Base-by-base conservation (phyloP, 1,140 invertebrate species). In the Pomacea maculata region DNA sequence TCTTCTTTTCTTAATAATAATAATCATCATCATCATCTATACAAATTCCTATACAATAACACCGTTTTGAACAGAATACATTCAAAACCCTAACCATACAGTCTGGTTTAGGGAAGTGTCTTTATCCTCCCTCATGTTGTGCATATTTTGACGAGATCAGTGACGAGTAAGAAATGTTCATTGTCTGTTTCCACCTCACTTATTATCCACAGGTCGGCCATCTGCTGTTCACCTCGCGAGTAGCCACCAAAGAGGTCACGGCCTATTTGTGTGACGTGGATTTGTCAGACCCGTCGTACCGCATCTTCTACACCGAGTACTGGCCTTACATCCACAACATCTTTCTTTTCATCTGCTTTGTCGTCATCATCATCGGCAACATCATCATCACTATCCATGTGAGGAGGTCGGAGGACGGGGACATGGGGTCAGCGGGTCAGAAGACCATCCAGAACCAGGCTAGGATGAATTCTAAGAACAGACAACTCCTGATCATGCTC, bases 341-440 rank as follows among this genome's bases (percentile, higher is more conserved):
- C 45, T 86, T 88, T 70, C 82, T 89, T 9, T 34, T 86, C 52
- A 55, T 84, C 21, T 85, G 83, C 52, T 89, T 88, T 80, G 55
- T 64, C 3, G 77, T 84, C 7, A 87, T 87, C 45, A 85, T 86
- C 55, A 72, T 85, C 54, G 86, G 89, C 75, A 92, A 91, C 84
- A 85, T 85, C 45, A 79, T 89, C 70, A 89, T 89, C 54, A 83
- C 85, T 2, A 76, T 80, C 65, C 80, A 83, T 80, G 83, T 88
- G 5, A 80, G 75, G 64, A 57, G 68, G 7, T 85, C 86, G 0
- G 83, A 84, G 52, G 82, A 83, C 55, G 77, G 77, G 8, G 77
- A 67, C 11, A 67, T 65, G 29, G 67, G 67, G 14, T n/a, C 67
- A 7, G 34, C n/a, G 12, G 55, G 55, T 55, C 52, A 21, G 15